Conservation (phyloP, 2,888 invertebrate species). For the Tetheella fluctuosa region DNA sequence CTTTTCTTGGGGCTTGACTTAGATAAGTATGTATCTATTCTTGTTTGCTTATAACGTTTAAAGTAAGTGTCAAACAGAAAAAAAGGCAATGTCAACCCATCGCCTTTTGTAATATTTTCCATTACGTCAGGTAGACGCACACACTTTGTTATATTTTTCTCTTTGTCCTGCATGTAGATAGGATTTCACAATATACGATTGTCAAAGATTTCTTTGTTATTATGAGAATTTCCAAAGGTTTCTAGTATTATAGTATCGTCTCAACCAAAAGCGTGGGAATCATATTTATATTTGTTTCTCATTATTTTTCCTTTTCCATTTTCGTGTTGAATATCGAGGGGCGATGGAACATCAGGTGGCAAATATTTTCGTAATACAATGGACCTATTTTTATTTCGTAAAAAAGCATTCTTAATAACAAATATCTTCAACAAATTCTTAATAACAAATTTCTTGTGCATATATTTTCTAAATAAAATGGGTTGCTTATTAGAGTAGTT, state of each 20-base stretch:
- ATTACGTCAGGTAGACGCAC: not conserved
- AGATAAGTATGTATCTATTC: too few species aligned
- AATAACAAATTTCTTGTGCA: too few species aligned
- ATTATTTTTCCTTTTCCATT: conserved; percentile 1
- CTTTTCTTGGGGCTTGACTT: too few species aligned
- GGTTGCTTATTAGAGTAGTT: too few species aligned
- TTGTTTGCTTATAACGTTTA: not conserved
- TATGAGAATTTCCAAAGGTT: conserved; percentile 4
- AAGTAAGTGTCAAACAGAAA: not conserved
- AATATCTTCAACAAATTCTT: too few species aligned
- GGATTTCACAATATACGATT: conserved; percentile 8
- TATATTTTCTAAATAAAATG: too few species aligned
- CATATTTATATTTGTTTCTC: conserved; percentile 11
- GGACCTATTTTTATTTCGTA: not conserved
- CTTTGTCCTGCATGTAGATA: not conserved
- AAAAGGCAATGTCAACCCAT: not conserved
- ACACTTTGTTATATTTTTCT: not conserved
- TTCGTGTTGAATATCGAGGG: conserved; percentile 4
- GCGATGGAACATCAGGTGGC: conserved; percentile 6
- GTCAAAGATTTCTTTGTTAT: conserved; percentile 12
- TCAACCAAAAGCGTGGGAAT: conserved; percentile 10
- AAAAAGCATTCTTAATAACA: too few species aligned
- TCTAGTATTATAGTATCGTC: not conserved
- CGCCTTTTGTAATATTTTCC: not conserved
- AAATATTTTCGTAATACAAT: not conserved